These are phyloP conservation scores for Pocota personata DNA, from an alignment of 2,888 invertebrate genomes.

Conservation along the genomic window DNA sequence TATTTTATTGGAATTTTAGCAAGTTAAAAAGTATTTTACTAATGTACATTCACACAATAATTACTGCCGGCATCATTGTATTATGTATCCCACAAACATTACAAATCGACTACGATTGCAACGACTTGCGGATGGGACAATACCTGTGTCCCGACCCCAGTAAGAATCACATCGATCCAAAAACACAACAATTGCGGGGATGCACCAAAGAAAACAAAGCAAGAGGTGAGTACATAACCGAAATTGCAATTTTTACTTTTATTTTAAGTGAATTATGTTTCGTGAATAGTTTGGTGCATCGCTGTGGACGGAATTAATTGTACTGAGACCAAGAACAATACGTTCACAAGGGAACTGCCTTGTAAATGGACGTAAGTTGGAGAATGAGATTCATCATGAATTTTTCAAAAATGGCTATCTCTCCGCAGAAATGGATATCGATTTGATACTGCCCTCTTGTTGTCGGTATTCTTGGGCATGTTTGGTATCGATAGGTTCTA, in stretches of 20 bases:
- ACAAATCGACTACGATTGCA: slow-evolving; percentile 85
- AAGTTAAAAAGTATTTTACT: slow-evolving; percentile 32
- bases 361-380: slow-evolving; percentile 97
- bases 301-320: slow-evolving; percentile 93
- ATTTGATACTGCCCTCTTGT: slow-evolving; percentile 93
- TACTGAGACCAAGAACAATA: slow-evolving; percentile 89
- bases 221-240: slow-evolving; percentile 84
- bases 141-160: slow-evolving; percentile 92
- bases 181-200: slow-evolving; percentile 93
- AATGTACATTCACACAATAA: slow-evolving; percentile 31
- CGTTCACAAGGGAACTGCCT: slow-evolving; percentile 91
- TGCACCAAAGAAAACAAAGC: slow-evolving; percentile 92
- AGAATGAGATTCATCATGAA: not conserved
- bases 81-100: slow-evolving; percentile 57
- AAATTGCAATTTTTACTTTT: not conserved
- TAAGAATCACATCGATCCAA: slow-evolving; percentile 90
- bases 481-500: slow-evolving; percentile 99
- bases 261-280: not conserved
- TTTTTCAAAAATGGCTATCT: not conserved
- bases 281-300: slow-evolving; percentile 88
- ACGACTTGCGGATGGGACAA: slow-evolving; percentile 89
- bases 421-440: slow-evolving; percentile 93
- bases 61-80: not conserved
- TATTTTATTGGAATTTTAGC: not conserved
- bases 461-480: slow-evolving; percentile 99